Base-by-base conservation (phyloP, 37 sponge, comb jelly and placozoan genomes). In the Cliona cf. orientalis region DNA sequence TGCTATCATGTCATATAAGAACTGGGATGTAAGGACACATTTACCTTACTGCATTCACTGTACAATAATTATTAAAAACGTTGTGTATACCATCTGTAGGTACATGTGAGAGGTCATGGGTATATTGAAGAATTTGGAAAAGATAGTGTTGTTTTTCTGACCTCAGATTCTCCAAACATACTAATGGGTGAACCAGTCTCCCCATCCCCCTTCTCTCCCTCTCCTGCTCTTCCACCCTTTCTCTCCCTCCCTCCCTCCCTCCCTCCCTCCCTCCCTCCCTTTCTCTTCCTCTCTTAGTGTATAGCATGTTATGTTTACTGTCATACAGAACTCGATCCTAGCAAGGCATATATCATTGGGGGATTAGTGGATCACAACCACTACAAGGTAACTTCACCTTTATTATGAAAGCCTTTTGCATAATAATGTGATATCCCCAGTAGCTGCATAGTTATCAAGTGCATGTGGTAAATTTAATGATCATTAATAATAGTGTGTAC, bases 291-390 rank as follows among this genome's bases (percentile, higher is more conserved):
- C 53, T 49, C 53, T 49, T 49, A 49, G 14, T 49, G 53, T n/a
- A n/a, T n/a, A n/a, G n/a, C n/a, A n/a, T n/a, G n/a, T n/a, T n/a
- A n/a, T n/a, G n/a, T n/a, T n/a, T n/a, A n/a, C n/a, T n/a, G n/a
- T n/a, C 6, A 1, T 36, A 31, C 69, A 92, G 92, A 91, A 21
- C 53, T 96, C 23, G 92, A 84, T 21, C 68, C 89, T 2, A 45
- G 23, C 14, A 94, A 90, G 67, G 89, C 64, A 7, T 96, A 96
- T 67, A 59, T 96, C 23, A 96, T 96, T 42, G 97, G 97, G 58
- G 97, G 96, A 4, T 72, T 96, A 29, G 92, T 96, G 59, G 97
- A 96, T 46, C 97, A 96, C 58, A 96, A 96, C 66, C 92, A 89
- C 45, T 87, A 96, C 84, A 96, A 96, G 90, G 95, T 95, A 39